Conservation (phyloP, 2,888 invertebrate genomes). For the Meiosimyza platycephala region DNA sequence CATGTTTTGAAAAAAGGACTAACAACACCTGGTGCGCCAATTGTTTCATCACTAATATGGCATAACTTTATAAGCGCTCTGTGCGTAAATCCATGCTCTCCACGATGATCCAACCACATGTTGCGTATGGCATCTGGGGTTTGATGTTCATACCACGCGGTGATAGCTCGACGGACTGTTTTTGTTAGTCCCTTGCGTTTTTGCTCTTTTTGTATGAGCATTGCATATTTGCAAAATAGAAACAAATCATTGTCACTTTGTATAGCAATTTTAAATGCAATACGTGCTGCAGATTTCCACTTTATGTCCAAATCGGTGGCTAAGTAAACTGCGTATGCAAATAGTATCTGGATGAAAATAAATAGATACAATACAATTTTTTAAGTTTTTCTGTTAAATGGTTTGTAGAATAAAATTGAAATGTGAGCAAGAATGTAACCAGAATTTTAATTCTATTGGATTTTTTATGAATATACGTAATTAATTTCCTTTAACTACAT, state of each 20-base stretch:
- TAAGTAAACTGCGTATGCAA: conserved; percentile 59
- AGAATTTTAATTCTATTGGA: not conserved
- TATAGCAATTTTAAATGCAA: conserved; percentile 49
- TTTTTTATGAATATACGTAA: too few species aligned
- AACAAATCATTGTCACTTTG: conserved; percentile 56
- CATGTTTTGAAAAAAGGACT: conserved; percentile 49
- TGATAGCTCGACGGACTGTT: conserved; percentile 59
- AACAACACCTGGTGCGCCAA: conserved; percentile 45
- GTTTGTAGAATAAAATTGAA: conserved; percentile 18
- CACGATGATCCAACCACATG: conserved; percentile 55
- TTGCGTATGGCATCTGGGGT: conserved; percentile 48
- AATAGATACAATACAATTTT: not conserved
- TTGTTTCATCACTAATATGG: conserved; percentile 48
- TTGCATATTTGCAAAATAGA: conserved; percentile 55
- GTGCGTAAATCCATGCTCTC: conserved; percentile 51
- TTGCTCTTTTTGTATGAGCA: conserved; percentile 49
- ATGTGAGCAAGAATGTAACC: not conserved
- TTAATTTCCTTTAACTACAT: too few species aligned
- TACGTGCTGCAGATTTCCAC: conserved; percentile 51
- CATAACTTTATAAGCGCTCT: conserved; percentile 55
- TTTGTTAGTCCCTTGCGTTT: conserved; percentile 53
- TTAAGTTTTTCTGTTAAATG: not conserved
- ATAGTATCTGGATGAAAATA: conserved; percentile 47
- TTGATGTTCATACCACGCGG: conserved; percentile 57
- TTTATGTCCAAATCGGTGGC: conserved; percentile 44